Evolutionary conservation across 2,797 vertebrate species (phyloP).

Genomic region (Lates japonicus): DNA sequence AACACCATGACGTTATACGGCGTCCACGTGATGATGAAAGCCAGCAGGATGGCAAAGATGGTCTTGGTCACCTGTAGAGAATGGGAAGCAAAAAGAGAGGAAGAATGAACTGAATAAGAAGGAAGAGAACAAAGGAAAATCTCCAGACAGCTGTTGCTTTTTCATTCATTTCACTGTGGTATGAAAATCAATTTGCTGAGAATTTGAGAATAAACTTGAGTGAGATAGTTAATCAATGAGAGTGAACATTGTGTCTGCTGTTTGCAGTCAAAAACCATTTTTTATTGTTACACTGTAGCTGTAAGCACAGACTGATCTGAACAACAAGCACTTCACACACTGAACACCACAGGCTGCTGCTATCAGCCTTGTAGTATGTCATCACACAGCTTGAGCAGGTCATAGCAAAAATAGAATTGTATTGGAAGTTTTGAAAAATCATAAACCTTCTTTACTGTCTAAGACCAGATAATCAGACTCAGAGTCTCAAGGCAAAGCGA

Average conservation of each 20-base stretch:
- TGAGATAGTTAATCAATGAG: not conserved
- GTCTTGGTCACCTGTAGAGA: conserved; percentile 93
- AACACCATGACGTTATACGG: conserved; percentile 99
- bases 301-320: too few species aligned
- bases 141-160: not conserved
- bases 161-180: not conserved
- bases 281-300: not conserved
- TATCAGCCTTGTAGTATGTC: too few species aligned
- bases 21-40: conserved; percentile 99
- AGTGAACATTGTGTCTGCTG: not conserved
- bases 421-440: too few species aligned
- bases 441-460: too few species aligned
- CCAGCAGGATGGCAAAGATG: conserved; percentile 97
- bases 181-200: conserved; percentile 3
- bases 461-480: too few species aligned
- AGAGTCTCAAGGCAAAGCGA: too few species aligned
- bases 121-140: not conserved
- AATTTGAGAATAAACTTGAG: not conserved
- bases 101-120: not conserved
- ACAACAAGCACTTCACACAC: too few species aligned
- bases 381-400: too few species aligned
- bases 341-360: too few species aligned
- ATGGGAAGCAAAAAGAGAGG: not conserved
- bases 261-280: not conserved
- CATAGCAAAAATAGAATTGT: too few species aligned